These are phyloP conservation scores for Tenthredo livida DNA, from an alignment of 2,888 invertebrate species.

Conservation along the genomic window DNA sequence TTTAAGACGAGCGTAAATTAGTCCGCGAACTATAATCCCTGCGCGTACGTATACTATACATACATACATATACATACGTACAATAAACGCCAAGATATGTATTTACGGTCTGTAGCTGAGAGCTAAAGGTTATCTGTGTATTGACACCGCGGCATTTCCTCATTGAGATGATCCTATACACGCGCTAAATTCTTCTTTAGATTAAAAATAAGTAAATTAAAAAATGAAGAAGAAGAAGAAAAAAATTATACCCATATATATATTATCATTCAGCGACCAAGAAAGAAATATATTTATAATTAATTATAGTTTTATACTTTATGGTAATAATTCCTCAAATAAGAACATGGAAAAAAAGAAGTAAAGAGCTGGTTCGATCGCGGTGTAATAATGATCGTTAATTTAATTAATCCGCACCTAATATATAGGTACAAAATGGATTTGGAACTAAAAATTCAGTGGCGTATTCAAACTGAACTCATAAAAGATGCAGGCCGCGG, in stretches of 20 bases:
- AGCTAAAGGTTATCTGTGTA: neutral
- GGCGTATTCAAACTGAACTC: neutral
- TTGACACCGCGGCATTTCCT: neutral
- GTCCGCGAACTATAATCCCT: slow-evolving; percentile 1
- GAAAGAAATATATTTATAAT: no score
- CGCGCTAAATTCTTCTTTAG: slow-evolving; percentile 3
- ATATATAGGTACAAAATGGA: neutral
- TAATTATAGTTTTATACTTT: no score
- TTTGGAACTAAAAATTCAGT: neutral
- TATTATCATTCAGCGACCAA: no score
- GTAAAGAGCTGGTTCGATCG: neutral
- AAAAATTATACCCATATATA: no score
- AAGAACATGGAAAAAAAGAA: no score
- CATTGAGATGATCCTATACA: neutral
- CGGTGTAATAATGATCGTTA: neutral
- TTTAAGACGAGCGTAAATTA: neutral
- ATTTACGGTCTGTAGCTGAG: neutral
- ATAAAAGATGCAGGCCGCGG: slow-evolving; percentile 36
- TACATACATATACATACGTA: no score
- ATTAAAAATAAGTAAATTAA: neutral
- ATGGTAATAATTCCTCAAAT: no score
- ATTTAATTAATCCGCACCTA: neutral
- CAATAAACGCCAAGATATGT: neutral
- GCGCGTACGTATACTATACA: neutral
- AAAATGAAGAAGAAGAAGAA: neutral